Conservation (phyloP, 2,113 vertebrate species). For the Thalassarche chlororhynchos region DNA sequence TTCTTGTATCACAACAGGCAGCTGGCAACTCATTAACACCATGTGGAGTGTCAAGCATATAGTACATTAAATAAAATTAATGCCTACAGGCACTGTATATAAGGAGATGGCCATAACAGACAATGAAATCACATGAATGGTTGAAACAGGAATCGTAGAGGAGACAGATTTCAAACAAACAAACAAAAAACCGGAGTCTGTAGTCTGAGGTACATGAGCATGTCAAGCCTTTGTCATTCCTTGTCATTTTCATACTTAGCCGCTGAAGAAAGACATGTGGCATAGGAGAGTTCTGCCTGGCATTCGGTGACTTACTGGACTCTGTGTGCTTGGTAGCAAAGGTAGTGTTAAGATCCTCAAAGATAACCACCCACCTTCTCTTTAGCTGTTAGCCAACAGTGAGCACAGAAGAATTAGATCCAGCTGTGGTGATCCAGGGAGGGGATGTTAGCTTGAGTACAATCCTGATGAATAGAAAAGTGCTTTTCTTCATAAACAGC, state of each 20-base stretch:
- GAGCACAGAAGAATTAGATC: neutral
- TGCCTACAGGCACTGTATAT: slow-evolving; percentile 50
- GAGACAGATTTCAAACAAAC: neutral
- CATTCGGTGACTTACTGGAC: neutral
- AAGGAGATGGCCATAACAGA: slow-evolving; percentile 45
- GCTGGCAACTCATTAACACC: slow-evolving; percentile 74
- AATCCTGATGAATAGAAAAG: neutral
- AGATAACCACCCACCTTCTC: neutral
- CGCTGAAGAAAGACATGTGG: neutral
- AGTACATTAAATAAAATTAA: slow-evolving; percentile 68
- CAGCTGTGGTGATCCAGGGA: neutral
- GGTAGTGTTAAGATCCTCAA: neutral
- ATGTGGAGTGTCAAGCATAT: slow-evolving; percentile 63
- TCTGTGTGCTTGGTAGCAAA: neutral
- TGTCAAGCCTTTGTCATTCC: neutral
- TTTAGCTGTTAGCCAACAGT: neutral
- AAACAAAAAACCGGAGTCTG: neutral
- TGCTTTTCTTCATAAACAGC: neutral
- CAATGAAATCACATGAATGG: slow-evolving; percentile 32
- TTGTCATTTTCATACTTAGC: neutral
- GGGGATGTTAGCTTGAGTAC: neutral
- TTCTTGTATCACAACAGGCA: slow-evolving; percentile 70
- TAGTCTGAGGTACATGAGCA: neutral
- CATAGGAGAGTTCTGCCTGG: neutral
- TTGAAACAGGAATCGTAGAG: slow-evolving; percentile 13